Percentiles rank a stretch among this genome's conserved stretches.
Evolutionary conservation across 2,888 invertebrate genomes (phyloP).

Genomic region (Macaria liturata): DNA sequence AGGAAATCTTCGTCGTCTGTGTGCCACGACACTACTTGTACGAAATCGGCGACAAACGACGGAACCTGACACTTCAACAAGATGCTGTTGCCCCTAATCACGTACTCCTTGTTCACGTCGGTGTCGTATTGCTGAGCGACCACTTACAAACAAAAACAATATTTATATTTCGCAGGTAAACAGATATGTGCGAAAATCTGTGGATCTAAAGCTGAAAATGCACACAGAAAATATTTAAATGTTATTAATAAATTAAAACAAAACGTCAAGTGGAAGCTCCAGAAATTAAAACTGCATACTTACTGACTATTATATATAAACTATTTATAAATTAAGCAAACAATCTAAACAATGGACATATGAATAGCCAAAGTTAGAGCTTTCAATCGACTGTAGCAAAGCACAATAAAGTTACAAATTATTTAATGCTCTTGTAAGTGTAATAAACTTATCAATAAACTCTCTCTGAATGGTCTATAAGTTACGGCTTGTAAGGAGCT

Average conservation of each 20-base stretch:
- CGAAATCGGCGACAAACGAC: slow-evolving; percentile 93
- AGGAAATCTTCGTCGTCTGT: slow-evolving; percentile 89
- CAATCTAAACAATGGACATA: no score
- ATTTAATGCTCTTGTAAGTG: neutral
- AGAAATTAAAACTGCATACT: no score
- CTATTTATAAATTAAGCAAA: no score
- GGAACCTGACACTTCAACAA: slow-evolving; percentile 92
- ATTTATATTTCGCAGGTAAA: slow-evolving; percentile 1
- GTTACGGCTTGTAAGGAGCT: slow-evolving; percentile 40
- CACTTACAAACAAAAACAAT: slow-evolving; percentile 74
- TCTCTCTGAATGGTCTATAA: slow-evolving; percentile 29
- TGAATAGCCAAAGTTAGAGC: no score
- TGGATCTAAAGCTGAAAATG: slow-evolving; percentile 12
- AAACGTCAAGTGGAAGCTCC: no score
- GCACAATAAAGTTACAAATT: slow-evolving; percentile 17
- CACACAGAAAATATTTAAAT: neutral
- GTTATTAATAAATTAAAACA: no score
- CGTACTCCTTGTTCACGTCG: slow-evolving; percentile 93
- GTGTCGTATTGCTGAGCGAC: slow-evolving; percentile 92
- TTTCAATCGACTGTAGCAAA: no score
- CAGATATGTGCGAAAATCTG: neutral
- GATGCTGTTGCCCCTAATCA: slow-evolving; percentile 91
- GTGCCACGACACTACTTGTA: slow-evolving; percentile 91
- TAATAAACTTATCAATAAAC: slow-evolving; percentile 23
- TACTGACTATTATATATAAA: no score